Base-by-base conservation (phyloP, 1,140 invertebrate species). In the Drosophila persimilis region DNA sequence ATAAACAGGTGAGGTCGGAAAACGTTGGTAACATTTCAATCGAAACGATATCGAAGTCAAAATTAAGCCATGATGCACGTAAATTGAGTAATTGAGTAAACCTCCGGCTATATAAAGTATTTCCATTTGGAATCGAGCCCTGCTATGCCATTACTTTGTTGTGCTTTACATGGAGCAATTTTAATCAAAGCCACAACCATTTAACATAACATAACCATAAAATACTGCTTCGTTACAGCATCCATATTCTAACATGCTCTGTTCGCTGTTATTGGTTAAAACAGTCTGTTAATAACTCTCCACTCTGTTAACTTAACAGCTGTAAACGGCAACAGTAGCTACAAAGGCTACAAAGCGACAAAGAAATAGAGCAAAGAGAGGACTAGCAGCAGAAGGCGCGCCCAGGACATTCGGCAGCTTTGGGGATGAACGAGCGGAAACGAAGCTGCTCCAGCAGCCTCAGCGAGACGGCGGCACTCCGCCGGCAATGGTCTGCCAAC, bases 341-440 rank as follows among this genome's bases (percentile, higher is more conserved):
- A 86, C 81, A 86, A 71, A 54, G 74, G 74, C 83, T 13, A 78
- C 81, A 86, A 73, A 46, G 22, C 20, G 11, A 31, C 29, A 39
- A 31, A 13, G 22, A 3, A 26, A 62, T 55, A 1, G 13, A 59
- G 47, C 7, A 22, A 43, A 62, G 13, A 58, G 44, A 47, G 26
- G 47, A 39, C 43, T 53, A 51, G 31, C 29, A 44, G 48, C 57
- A 67, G 13, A 46, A 70, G 75, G 70, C 81, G 81, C 83, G 65
- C 74, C 81, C 81, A 75, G 63, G 44, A 11, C 22, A 17, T 54
- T 45, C 35, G 15, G 35, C 39, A 20, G 13, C n/a, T 31, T 11
- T 17, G 26, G 26, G 50, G 39, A 24, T 22, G 17, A 39, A 31
- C 13, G 26, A 20, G 41, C 24, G 41, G 51, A 69, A 57, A 56